Evolutionary conservation across 2,888 invertebrate species (phyloP).

Genomic region (Nudaria mundana): DNA sequence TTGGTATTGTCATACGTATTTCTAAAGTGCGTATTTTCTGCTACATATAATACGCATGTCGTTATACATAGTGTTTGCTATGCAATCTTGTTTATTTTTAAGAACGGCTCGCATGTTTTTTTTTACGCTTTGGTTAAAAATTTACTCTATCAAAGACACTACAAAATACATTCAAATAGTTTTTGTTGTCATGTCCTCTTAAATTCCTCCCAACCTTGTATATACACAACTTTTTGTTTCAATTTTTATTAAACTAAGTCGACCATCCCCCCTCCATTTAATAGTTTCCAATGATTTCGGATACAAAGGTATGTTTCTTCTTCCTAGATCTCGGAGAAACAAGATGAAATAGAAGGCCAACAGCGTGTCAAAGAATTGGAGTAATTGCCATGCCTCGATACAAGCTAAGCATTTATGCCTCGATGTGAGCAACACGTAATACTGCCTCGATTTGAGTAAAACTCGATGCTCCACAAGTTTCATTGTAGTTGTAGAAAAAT

Average conservation of each 20-base stretch:
- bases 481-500: not conserved
- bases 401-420: constrained; percentile 4
- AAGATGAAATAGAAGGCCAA: constrained; percentile 12
- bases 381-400: constrained; percentile 8
- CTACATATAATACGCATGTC: too few species aligned
- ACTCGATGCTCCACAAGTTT: not conserved
- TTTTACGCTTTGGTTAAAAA: not conserved
- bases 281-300: constrained; percentile 5
- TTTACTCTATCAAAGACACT: too few species aligned
- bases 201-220: not conserved
- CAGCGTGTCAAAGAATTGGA: constrained; percentile 12
- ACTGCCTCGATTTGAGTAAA: constrained; percentile 2
- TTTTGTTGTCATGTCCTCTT: too few species aligned
- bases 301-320: constrained; percentile 32
- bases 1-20: too few species aligned
- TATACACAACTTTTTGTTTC: too few species aligned
- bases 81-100: too few species aligned
- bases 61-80: too few species aligned
- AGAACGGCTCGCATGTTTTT: not conserved
- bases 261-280: not conserved
- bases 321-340: constrained; percentile 38
- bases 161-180: too few species aligned
- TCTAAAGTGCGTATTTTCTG: too few species aligned
- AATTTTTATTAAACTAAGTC: not conserved
- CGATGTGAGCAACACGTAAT: constrained; percentile 3